Percentiles rank a stretch among this genome's conserved stretches.
phyloP scores from a whole-genome alignment of 2,113 vertebrate species.

The Xenopus borealis region DNA sequence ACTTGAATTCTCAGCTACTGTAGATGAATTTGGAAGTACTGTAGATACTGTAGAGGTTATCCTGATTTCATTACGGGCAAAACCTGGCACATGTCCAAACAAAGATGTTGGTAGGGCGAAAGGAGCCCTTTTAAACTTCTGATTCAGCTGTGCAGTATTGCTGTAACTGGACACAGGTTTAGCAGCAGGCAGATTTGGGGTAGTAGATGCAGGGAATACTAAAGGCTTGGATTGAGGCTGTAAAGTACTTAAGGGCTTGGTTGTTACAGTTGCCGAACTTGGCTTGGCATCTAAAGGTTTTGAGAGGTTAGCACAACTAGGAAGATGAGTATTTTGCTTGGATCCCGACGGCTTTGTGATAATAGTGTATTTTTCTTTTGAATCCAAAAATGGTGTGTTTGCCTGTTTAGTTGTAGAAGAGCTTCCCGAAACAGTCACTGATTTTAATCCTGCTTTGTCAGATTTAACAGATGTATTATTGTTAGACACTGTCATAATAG shows the following conservation, averaged over 20 bases:
- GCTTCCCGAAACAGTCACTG: background rate
- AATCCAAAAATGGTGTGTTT: background rate
- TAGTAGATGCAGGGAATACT: background rate
- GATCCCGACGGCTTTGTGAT: background rate
- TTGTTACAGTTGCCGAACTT: background rate
- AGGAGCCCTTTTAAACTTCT: slow-evolving; percentile 35
- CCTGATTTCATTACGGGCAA: slow-evolving; percentile 20
- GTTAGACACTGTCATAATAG: background rate
- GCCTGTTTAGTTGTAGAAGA: background rate
- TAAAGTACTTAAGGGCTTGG: background rate
- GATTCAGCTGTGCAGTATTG: slow-evolving; percentile 16
- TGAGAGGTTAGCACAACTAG: background rate
- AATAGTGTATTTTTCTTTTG: background rate
- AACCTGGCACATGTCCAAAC: slow-evolving; percentile 8
- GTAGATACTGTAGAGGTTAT: background rate
- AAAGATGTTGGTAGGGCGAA: slow-evolving; percentile 21
- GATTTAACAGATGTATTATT: background rate
- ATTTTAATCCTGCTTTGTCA: background rate
- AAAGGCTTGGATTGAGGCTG: background rate
- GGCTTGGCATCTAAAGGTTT: background rate
- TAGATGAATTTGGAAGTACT: background rate
- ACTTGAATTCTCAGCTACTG: background rate
- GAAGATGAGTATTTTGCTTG: background rate
- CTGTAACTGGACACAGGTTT: background rate
- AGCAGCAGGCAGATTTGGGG: background rate